Base-by-base conservation (phyloP, 2,888 invertebrate genomes). In the Cerastis rubricosa region DNA sequence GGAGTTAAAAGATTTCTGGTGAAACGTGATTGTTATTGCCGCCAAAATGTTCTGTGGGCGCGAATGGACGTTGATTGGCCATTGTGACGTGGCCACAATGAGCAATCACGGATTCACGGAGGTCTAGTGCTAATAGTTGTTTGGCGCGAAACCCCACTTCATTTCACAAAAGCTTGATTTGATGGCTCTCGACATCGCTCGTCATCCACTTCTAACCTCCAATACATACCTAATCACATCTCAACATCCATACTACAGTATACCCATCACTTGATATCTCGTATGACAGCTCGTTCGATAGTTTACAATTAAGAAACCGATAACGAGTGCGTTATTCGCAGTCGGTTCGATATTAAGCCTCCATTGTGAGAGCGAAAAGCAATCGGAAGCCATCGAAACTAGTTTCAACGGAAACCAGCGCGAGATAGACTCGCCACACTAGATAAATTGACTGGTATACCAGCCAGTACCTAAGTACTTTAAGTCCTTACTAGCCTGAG, bases 61-160 rank as follows among this genome's bases (percentile, higher is more conserved):
- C 87, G 89, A 91, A 93, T 92, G 89, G 91, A 82, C 91, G 89
- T 89, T 95, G 96, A 96, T 96, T 96, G 95, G 91, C 89, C 87
- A 95, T 96, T 95, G 95, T 95, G 88, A 90, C 72, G 76, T 73
- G 80, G 51, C 51, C 89, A 95, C 95, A 95, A 95, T 94, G 92
- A 94, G 93, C 94, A 94, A 95, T 96, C 94, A 94, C 90, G 90
- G 89, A 79, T 65, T 82, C 78, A 82, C 64, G 74, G 75, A 59
- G 76, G 84, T 88, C 89, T 91, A 90, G 89, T 90, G 90, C 91
- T 93, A 93, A 94, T 92, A 90, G 86, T 87, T 72, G 90, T 87
- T 90, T 87, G 87, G 87, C 89, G 89, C 87, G 90, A 89, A 90
- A 90, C 87, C 89, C 89, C 88, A 89, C 92, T 92, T 91, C 89